phyloP scores from a whole-genome alignment of 2,888 invertebrate genomes.

The Amblyjoppa fuscipennis region DNA sequence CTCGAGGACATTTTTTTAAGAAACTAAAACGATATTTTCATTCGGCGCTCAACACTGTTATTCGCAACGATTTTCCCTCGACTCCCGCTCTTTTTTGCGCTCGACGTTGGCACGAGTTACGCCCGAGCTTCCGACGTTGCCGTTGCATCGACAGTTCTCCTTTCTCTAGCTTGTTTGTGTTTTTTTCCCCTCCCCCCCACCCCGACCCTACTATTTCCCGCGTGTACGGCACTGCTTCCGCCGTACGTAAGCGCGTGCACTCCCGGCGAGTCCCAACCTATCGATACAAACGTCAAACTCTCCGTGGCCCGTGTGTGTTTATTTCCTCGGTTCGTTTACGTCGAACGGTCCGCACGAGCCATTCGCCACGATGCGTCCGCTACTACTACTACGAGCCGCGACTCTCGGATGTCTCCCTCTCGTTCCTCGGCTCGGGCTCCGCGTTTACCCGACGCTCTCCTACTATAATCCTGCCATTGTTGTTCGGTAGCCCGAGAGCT shows the following conservation, averaged over 20 bases:
- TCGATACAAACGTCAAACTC: conserved; percentile 52
- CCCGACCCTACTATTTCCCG: conserved; percentile 15
- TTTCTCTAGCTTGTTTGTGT: neutral
- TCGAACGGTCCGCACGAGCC: conserved; percentile 55
- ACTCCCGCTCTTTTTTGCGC: conserved; percentile 23
- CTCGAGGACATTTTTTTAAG: neutral
- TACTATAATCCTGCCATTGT: conserved; percentile 67
- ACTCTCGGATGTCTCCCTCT: conserved; percentile 26
- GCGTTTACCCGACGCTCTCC: conserved; percentile 41
- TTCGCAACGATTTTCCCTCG: conserved; percentile 7
- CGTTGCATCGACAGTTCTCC: conserved; percentile 1
- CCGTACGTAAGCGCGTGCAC: conserved; percentile 12
- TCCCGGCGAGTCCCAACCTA: conserved; percentile 21
- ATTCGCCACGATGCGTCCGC: conserved; percentile 54
- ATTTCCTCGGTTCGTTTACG: conserved; percentile 47
- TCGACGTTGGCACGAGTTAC: conserved; percentile 20
- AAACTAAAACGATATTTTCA: neutral
- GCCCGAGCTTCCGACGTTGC: conserved; percentile 22
- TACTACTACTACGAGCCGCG: conserved; percentile 29
- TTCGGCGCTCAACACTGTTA: neutral
- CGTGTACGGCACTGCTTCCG: neutral
- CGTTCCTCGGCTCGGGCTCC: conserved; percentile 14
- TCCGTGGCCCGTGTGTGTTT: conserved; percentile 34
- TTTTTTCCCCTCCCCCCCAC: conserved; percentile 19
- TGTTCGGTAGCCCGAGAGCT: conserved; percentile 54